Evolutionary conservation across 2,797 vertebrate species (phyloP), one percentile per base, ranked within the genome.

Genomic region (Hippopotamyrus pictus): DNA sequence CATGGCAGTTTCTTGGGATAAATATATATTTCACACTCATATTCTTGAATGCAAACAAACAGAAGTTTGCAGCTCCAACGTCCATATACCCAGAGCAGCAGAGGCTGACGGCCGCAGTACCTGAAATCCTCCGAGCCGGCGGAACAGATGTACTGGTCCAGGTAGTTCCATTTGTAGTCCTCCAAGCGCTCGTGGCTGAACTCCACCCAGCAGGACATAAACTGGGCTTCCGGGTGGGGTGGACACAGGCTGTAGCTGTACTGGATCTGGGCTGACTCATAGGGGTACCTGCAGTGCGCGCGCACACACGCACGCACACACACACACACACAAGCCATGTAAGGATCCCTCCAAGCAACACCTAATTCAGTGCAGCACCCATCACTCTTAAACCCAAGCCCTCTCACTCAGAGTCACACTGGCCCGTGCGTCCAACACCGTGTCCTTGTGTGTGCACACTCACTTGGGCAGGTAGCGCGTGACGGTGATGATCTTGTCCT

Each of bases 81-180:
- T 33, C 65, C 2, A 37, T 2, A 82, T 22, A 51, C 22, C 19
- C 44, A 51, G 22, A 19, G 48, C 82, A 29, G 37, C 82, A 51
- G 19, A 22, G n/a, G n/a, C 19, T 11, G 9, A 51, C 3, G 62
- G 1, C 46, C 3, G 48, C 29, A 86, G 91, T 90, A 97, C 99
- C 99, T 99, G 95, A 99, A 99, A 93, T 99, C 99, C 94, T 99
- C 99, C 0, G 99, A 99, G 83, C 98, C 99, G 0, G 97, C 96
- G 1, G 99, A 99, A 91, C 99, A 99, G 94, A 99, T 99, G 92
- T 99, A 99, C 95, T 99, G 99, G 93, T 99, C 99, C 89, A 99
- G 94, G 94, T 99, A 99, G 93, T 99, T 99, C 98, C 99, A 99
- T 90, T 99, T 99, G 93, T 99, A 99, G n/a, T 99, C 98, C 92